phyloP scores from a whole-genome alignment of 2,113 vertebrate genomes.

The Eulemur rufifrons region DNA sequence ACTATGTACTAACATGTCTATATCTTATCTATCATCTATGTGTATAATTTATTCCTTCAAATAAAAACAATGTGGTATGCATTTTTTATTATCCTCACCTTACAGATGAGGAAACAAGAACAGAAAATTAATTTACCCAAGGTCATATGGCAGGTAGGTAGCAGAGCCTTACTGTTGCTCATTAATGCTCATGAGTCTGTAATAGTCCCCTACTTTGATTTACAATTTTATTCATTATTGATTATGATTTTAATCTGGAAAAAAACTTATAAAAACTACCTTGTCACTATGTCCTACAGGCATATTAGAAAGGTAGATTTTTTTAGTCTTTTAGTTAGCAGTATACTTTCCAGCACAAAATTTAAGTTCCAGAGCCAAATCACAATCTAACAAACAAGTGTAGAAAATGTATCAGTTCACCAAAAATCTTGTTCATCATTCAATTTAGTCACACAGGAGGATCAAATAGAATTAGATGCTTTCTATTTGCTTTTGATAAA shows the following conservation, averaged over 20 bases:
- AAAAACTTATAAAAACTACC: background rate
- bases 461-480: background rate
- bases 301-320: background rate
- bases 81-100: background rate
- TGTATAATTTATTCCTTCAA: background rate
- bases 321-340: background rate
- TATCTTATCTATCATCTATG: background rate
- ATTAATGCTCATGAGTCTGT: background rate
- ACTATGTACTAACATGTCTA: background rate
- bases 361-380: background rate
- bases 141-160: background rate
- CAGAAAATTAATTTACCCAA: background rate
- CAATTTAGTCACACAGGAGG: background rate
- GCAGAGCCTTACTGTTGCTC: background rate
- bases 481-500: conserved; percentile 29
- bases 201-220: background rate
- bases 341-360: background rate
- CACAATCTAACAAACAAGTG: background rate
- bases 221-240: background rate
- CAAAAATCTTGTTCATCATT: background rate
- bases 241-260: background rate
- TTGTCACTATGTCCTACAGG: background rate
- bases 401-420: background rate
- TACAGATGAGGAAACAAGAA: background rate
- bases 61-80: background rate